Percentiles rank a stretch among this genome's conserved stretches.
These are phyloP conservation scores for Amphimallon solstitiale DNA, from an alignment of 2,888 invertebrate species.

Conservation along the genomic window DNA sequence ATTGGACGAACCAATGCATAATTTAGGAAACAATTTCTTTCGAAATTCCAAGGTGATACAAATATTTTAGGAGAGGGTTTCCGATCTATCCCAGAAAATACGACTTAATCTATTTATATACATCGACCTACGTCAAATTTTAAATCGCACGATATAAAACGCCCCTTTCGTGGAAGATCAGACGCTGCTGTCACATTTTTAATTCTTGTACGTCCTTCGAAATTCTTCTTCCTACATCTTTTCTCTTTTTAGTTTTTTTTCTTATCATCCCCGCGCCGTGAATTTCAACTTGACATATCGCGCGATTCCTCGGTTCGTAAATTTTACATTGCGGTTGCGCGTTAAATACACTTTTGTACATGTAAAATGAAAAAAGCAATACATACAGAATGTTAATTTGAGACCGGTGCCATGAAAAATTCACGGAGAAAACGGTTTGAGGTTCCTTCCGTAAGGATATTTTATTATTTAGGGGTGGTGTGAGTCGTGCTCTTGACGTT, in stretches of 20 bases:
- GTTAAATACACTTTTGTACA: too few relatives aligned
- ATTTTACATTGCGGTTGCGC: too few relatives aligned
- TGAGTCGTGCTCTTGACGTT: background rate
- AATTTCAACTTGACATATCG: too few relatives aligned
- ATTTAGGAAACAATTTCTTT: too few relatives aligned
- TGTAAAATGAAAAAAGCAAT: conserved; percentile 1
- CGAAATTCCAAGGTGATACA: too few relatives aligned
- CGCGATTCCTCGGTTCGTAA: too few relatives aligned
- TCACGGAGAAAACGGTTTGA: conserved; percentile 2
- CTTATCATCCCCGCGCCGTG: too few relatives aligned
- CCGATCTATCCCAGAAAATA: background rate
- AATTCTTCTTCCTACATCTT: too few relatives aligned
- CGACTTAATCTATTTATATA: conserved; percentile 3
- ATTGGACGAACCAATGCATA: too few relatives aligned
- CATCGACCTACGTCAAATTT: background rate
- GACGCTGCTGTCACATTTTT: background rate
- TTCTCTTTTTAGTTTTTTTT: too few relatives aligned
- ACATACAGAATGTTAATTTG: conserved; percentile 6
- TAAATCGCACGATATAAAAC: background rate
- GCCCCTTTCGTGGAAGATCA: background rate
- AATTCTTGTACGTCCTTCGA: too few relatives aligned
- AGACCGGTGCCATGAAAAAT: conserved; percentile 1
- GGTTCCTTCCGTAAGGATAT: background rate
- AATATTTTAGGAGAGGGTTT: too few relatives aligned
- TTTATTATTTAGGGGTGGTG: background rate